Base-by-base conservation (phyloP, 2,888 invertebrate genomes). In the Diaperis boleti region DNA sequence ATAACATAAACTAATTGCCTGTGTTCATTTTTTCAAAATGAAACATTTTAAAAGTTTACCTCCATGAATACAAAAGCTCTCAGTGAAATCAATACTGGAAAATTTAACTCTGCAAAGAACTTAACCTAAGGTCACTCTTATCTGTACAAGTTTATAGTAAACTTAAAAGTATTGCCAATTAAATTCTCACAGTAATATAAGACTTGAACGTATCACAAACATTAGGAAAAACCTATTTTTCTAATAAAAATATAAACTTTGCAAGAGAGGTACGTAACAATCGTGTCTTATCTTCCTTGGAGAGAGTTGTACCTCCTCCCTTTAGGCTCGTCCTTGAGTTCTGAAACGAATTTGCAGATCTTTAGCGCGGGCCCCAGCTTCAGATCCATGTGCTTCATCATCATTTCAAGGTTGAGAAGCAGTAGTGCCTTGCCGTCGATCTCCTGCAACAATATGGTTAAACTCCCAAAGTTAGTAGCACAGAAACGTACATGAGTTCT, bases 321-420 rank as follows among this genome's bases (percentile, higher is more conserved):
- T 33, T 33, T 33, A 10, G 33, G 33, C 13, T 33, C 33, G 33
- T 33, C 88, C 81, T 88, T 90, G 71, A 95, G 87, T 82, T 92
- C 90, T 67, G 91, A 90, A 56, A 97, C 95, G 81, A 96, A 86
- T 85, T 97, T 95, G 84, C 95, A 95, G 75, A 98, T 95, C 85
- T 98, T 98, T 76, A 98, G 86, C 62, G 98, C 97, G 56, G 98
- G 98, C 20, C 98, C 98, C 39, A 98, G 85, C 81, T 97, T 98
- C 47, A 98, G 85, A 49, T 95, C 95, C 97, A 98, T 96, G 79
- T 98, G 98, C 77, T 95, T 96, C 96, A 98, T 97, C 96, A 98
- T 96, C 94, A 96, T 96, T 77, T 98, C 98, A 1, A 95, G 95
- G 80, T 95, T 97, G 66, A 98, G 85, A 64, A 98, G 85, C 67